phyloP scores from a whole-genome alignment of 2,113 vertebrate species.

The Trogon surrucura region DNA sequence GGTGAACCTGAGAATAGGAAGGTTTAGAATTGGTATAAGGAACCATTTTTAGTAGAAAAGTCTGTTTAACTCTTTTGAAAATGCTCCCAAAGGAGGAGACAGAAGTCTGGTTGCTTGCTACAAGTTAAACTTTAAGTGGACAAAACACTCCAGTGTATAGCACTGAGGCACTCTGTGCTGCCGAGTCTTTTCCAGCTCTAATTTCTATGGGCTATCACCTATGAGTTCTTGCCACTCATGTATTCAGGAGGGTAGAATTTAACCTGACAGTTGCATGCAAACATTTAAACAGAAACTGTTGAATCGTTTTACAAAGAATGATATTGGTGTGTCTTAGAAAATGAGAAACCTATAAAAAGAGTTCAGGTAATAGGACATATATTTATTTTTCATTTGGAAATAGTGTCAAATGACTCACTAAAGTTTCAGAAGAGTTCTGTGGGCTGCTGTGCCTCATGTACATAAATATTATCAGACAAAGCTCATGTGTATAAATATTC shows the following conservation, averaged over 20 bases:
- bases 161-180: not conserved
- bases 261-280: not conserved
- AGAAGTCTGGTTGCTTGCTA: not conserved
- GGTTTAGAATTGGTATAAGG: not conserved
- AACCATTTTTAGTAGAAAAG: not conserved
- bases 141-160: not conserved
- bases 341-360: not conserved
- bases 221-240: not conserved
- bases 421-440: constrained; percentile 30
- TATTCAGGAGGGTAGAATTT: not conserved
- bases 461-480: constrained; percentile 53
- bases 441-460: not conserved
- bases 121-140: not conserved
- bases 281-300: not conserved
- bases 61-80: not conserved
- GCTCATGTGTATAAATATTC: constrained; percentile 40
- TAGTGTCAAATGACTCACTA: not conserved
- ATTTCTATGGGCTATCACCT: not conserved
- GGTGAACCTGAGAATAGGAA: not conserved
- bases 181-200: not conserved
- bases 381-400: constrained; percentile 12
- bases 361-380: not conserved
- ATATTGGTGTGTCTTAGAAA: not conserved
- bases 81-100: not conserved
- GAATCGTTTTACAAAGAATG: not conserved